A percentile compares a stretch with the other conserved stretches of the same genome.
These are phyloP conservation scores for Hydrotaea cyrtoneurina DNA, from an alignment of 2,888 invertebrate species.

Conservation along the genomic window DNA sequence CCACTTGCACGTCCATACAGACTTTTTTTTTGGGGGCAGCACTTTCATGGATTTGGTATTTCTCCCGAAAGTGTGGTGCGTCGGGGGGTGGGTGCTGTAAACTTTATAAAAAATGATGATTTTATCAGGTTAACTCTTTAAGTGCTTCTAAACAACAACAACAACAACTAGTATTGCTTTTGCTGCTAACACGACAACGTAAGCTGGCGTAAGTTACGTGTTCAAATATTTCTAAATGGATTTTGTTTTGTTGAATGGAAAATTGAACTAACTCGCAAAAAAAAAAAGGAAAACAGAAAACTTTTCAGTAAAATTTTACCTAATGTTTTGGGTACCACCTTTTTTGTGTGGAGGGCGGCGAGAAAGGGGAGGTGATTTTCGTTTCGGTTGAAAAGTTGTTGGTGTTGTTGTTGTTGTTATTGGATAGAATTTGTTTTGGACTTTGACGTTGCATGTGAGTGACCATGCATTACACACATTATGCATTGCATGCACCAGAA, in stretches of 20 bases:
- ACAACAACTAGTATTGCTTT: slow-evolving; percentile 5
- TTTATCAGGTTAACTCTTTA: slow-evolving; percentile 63
- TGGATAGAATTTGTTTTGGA: slow-evolving; percentile 50
- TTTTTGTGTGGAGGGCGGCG: background rate
- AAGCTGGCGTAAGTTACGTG: slow-evolving; percentile 52
- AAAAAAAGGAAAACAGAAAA: background rate
- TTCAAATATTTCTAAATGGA: slow-evolving; percentile 55
- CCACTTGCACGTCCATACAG: background rate
- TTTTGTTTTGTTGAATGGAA: slow-evolving; percentile 29
- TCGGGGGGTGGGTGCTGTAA: slow-evolving; percentile 5
- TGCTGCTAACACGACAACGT: slow-evolving; percentile 12
- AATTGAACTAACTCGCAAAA: slow-evolving; percentile 43
- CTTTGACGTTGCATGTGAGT: slow-evolving; percentile 64
- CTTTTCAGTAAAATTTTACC: background rate
- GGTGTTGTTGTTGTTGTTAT: slow-evolving; percentile 5
- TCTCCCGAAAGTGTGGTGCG: too few species aligned
- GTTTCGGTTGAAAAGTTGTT: slow-evolving; percentile 12
- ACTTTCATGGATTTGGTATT: slow-evolving; percentile 29
- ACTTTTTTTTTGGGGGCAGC: background rate
- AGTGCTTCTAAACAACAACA: slow-evolving; percentile 38
- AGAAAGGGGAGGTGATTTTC: background rate
- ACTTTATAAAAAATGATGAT: slow-evolving; percentile 57
- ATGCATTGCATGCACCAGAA: background rate
- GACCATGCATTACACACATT: slow-evolving; percentile 63
- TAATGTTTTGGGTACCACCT: slow-evolving; percentile 31